Evolutionary conservation across 2,888 invertebrate genomes (phyloP).

Genomic region (Punctoribates punctum): DNA sequence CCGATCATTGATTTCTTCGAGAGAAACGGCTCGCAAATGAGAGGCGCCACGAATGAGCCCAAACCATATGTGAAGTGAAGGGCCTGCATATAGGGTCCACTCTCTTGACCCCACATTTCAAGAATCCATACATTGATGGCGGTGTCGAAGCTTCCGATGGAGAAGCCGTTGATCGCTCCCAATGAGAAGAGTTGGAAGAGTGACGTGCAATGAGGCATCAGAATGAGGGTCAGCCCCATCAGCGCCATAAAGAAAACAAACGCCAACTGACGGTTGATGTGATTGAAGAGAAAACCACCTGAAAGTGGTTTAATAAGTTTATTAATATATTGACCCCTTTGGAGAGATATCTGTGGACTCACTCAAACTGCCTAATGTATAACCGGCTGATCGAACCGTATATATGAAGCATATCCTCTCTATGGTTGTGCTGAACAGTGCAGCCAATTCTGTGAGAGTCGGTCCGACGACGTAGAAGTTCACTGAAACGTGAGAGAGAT

Average conservation of each 20-base stretch:
- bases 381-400: slow-evolving; percentile 41
- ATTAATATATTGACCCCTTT: neutral
- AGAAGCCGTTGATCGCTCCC: slow-evolving; percentile 41
- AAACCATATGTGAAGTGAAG: slow-evolving; percentile 41
- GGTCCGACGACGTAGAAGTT: slow-evolving; percentile 43
- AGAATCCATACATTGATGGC: slow-evolving; percentile 44
- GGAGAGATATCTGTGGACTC: neutral
- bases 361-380: slow-evolving; percentile 41
- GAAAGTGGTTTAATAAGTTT: neutral
- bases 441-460: slow-evolving; percentile 41
- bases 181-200: slow-evolving; percentile 34
- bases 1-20: slow-evolving; percentile 29
- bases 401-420: slow-evolving; percentile 41
- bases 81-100: slow-evolving; percentile 42
- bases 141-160: slow-evolving; percentile 42
- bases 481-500: slow-evolving; percentile 10
- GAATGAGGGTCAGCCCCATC: slow-evolving; percentile 37
- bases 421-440: slow-evolving; percentile 38
- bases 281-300: slow-evolving; percentile 43
- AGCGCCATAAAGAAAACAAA: slow-evolving; percentile 38
- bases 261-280: slow-evolving; percentile 42
- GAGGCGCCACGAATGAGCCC: slow-evolving; percentile 41
- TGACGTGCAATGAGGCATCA: slow-evolving; percentile 40
- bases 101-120: slow-evolving; percentile 40
- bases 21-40: slow-evolving; percentile 42